phyloP scores from a whole-genome alignment of 1,140 invertebrate genomes.

The Papilio glaucus region DNA sequence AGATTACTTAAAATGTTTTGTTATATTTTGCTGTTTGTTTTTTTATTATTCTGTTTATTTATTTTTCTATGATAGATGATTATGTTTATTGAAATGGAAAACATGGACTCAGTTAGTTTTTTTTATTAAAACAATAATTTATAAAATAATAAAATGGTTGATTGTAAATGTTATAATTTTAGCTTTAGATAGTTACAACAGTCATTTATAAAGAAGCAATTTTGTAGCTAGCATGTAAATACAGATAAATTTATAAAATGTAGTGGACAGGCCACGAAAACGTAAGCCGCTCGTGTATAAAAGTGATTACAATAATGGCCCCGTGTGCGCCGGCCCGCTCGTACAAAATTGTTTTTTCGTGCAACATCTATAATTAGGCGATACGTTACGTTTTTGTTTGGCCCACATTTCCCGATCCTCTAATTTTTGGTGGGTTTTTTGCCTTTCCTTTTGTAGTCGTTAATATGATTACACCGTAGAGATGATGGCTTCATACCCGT shows the following conservation, averaged over 20 bases:
- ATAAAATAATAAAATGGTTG: no score
- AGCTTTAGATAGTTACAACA: not conserved
- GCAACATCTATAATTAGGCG: conserved; percentile 81
- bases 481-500: conserved; percentile 83
- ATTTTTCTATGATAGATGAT: no score
- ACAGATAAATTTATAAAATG: not conserved
- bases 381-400: conserved; percentile 83
- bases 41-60: no score
- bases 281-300: conserved; percentile 14
- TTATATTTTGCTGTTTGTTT: no score
- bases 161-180: no score
- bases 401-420: conserved; percentile 82
- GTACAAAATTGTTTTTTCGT: conserved; percentile 82
- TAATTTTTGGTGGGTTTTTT: conserved; percentile 80
- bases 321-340: conserved; percentile 62
- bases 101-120: no score
- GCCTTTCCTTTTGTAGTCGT: conserved; percentile 81
- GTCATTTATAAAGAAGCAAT: not conserved
- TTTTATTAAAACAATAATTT: no score
- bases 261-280: not conserved
- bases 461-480: conserved; percentile 82
- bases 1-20: no score
- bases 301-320: conserved; percentile 40
- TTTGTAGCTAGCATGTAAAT: not conserved
- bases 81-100: no score